phyloP scores from a whole-genome alignment of 2,797 vertebrate genomes.

The Champsocephalus esox region DNA sequence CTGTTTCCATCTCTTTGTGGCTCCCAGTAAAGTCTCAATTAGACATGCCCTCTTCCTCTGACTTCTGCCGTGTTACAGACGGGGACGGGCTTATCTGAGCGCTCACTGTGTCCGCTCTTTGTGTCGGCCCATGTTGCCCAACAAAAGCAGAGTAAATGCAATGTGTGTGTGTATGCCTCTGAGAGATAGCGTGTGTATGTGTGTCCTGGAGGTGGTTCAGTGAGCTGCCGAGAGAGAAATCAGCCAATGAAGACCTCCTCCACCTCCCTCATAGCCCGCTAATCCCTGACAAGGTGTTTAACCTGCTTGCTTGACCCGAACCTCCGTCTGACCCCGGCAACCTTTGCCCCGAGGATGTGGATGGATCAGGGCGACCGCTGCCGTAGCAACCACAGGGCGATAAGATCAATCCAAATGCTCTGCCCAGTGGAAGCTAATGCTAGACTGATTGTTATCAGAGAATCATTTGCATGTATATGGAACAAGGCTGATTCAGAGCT shows the following conservation, averaged over 20 bases:
- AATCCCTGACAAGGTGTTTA: slow-evolving; percentile 85
- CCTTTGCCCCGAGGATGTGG: slow-evolving; percentile 70
- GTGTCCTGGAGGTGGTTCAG: slow-evolving; percentile 60
- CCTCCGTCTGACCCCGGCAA: slow-evolving; percentile 71
- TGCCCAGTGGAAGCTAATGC: slow-evolving; percentile 50
- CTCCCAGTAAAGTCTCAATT: slow-evolving; percentile 47
- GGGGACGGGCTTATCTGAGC: slow-evolving; percentile 56
- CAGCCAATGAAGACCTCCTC: slow-evolving; percentile 69
- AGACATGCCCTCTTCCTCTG: slow-evolving; percentile 43
- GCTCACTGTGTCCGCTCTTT: slow-evolving; percentile 55
- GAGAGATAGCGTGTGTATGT: slow-evolving; percentile 41
- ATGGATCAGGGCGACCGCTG: slow-evolving; percentile 48
- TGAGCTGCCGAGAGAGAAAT: slow-evolving; percentile 55
- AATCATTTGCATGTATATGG: slow-evolving; percentile 30
- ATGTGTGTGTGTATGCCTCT: slow-evolving; percentile 47
- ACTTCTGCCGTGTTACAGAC: slow-evolving; percentile 34
- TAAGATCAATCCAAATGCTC: slow-evolving; percentile 54
- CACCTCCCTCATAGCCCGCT: slow-evolving; percentile 58
- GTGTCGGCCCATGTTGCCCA: slow-evolving; percentile 55
- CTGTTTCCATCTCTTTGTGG: slow-evolving; percentile 16
- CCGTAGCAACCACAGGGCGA: slow-evolving; percentile 49
- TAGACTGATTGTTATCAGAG: slow-evolving; percentile 57
- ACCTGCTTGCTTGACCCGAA: slow-evolving; percentile 75
- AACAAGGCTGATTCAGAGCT: slow-evolving; percentile 33
- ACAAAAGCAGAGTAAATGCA: slow-evolving; percentile 63